These are phyloP conservation scores for Rhagoletis pomonella DNA, from an alignment of 1,140 invertebrate species.

Conservation along the genomic window DNA sequence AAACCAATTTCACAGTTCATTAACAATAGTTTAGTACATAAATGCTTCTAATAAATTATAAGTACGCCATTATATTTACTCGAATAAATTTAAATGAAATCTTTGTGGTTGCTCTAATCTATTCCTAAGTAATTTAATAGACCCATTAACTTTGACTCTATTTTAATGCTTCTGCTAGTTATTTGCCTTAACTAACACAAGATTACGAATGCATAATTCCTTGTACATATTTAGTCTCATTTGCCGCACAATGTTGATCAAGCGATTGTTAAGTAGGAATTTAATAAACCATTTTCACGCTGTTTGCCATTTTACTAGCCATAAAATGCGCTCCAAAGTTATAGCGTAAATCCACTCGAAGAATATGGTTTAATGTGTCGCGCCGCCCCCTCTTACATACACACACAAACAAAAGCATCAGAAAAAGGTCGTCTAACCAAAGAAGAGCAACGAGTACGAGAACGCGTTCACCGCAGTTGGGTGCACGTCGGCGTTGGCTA, in stretches of 20 bases:
- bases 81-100: too few relatives aligned
- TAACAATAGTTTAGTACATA: too few relatives aligned
- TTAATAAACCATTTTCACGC: conserved; percentile 38
- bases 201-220: too few relatives aligned
- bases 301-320: neutral
- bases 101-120: neutral
- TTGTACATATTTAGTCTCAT: neutral
- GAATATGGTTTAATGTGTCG: neutral
- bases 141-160: neutral
- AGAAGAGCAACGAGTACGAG: neutral
- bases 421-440: neutral
- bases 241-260: neutral
- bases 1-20: too few relatives aligned
- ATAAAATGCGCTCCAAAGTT: neutral
- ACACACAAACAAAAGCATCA: neutral
- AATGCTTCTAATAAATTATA: too few relatives aligned
- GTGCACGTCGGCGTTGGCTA: neutral
- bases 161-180: neutral
- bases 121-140: neutral
- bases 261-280: neutral
- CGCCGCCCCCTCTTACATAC: neutral
- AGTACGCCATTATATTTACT: too few relatives aligned
- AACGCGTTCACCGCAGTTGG: neutral
- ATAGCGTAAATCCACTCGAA: neutral
- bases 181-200: neutral